Percentiles rank a stretch among this genome's conserved stretches.
phyloP scores from a whole-genome alignment of 53 echinoderm and acorn worm genomes.

The Henricia sp. region DNA sequence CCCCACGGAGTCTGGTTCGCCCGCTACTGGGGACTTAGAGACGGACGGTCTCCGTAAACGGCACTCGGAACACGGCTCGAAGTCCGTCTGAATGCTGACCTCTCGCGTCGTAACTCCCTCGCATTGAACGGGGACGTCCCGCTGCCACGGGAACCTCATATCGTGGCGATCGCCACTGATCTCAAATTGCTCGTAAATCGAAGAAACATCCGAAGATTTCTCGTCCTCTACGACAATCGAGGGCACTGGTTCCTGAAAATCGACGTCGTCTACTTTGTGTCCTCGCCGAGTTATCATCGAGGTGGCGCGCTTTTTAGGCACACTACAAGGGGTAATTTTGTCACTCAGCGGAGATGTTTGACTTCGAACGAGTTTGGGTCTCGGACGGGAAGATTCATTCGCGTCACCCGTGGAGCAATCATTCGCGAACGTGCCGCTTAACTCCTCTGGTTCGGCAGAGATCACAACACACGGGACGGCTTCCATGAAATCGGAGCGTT shows the following conservation, averaged over 20 bases:
- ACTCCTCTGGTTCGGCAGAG: background rate
- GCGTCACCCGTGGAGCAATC: background rate
- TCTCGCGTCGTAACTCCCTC: conserved; percentile 49
- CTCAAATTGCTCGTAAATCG: conserved; percentile 65
- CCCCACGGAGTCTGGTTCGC: conserved; percentile 10
- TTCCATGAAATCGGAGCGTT: background rate
- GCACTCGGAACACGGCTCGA: conserved; percentile 13
- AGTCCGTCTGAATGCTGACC: conserved; percentile 64
- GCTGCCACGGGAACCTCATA: conserved; percentile 80
- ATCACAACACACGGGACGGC: background rate
- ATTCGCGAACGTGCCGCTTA: background rate
- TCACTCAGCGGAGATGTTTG: background rate
- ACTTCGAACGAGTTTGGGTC: conserved; percentile 13
- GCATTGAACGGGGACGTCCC: conserved; percentile 78
- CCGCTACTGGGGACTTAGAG: background rate
- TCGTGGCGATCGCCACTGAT: conserved; percentile 72
- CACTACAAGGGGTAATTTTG: background rate
- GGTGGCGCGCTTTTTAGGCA: conserved; percentile 18
- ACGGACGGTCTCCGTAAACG: background rate
- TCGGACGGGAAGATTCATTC: background rate
- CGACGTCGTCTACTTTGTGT: background rate
- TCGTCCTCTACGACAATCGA: conserved; percentile 8
- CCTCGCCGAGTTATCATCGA: conserved; percentile 1
- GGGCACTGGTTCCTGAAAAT: background rate
- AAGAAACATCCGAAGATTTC: conserved; percentile 54